Evolutionary conservation across 35 echinoderm and acorn worm genomes (phyloP).

Genomic region (Ophioderma brevispina): DNA sequence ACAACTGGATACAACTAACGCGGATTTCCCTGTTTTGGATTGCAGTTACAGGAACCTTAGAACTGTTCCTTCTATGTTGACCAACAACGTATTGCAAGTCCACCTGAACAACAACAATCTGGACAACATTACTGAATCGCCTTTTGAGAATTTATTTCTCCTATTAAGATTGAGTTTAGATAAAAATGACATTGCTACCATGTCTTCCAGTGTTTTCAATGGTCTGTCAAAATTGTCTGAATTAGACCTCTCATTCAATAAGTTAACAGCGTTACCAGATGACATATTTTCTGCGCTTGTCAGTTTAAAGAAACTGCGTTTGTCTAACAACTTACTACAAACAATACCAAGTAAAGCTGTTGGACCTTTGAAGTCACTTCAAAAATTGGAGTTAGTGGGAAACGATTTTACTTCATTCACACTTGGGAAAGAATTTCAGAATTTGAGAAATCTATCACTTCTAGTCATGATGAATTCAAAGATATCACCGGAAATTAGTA

Average conservation of each 20-base stretch:
- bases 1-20: no score
- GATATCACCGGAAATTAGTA: background rate
- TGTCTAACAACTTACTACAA: background rate
- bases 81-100: no score
- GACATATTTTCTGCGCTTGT: background rate
- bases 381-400: background rate
- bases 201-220: background rate
- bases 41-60: no score
- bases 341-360: background rate
- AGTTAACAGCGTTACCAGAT: background rate
- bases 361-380: background rate
- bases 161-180: background rate
- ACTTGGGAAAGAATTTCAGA: background rate
- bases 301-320: background rate
- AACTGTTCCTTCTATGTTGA: no score
- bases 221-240: background rate
- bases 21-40: no score
- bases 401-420: background rate
- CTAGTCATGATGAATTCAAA: background rate
- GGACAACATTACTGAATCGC: background rate
- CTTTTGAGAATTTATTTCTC: background rate
- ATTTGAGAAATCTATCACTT: background rate
- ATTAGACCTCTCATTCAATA: background rate
- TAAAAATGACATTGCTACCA: background rate
- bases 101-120: background rate